Evolutionary conservation across 1,140 invertebrate genomes (phyloP).

Genomic region (Caenorhabditis inopinata): DNA sequence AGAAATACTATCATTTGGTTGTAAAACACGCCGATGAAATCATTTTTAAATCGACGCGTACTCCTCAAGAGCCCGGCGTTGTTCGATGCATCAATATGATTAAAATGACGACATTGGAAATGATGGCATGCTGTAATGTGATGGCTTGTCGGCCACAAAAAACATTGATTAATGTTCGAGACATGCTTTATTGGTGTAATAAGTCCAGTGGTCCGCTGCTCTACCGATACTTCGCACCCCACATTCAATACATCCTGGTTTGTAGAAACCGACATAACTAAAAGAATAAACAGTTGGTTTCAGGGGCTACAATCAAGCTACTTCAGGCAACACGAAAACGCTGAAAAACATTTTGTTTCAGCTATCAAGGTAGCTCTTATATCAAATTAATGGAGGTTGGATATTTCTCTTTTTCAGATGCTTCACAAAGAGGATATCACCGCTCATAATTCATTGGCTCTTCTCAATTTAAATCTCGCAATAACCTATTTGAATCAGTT

Average conservation of each 20-base stretch:
- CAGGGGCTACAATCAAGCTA: slow-evolving; percentile 36
- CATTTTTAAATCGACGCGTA: not conserved
- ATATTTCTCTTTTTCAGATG: not conserved
- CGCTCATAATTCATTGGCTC: not conserved
- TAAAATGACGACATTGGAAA: slow-evolving; percentile 14
- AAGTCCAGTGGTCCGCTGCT: not conserved
- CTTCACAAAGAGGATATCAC: not conserved
- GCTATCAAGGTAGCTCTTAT: not conserved
- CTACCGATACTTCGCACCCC: not conserved
- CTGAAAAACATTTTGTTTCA: slow-evolving; percentile 26
- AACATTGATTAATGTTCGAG: not conserved
- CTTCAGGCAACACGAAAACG: slow-evolving; percentile 1
- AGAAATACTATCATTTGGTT: slow-evolving; percentile 15
- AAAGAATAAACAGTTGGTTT: too few species aligned
- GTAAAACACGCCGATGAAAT: slow-evolving; percentile 26
- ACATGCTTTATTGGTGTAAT: not conserved
- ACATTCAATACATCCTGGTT: slow-evolving; percentile 38
- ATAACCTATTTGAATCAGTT: slow-evolving; percentile 27
- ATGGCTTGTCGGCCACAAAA: slow-evolving; percentile 28
- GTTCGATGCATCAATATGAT: slow-evolving; percentile 32
- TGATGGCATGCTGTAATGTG: slow-evolving; percentile 32
- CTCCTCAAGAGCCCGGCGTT: slow-evolving; percentile 3
- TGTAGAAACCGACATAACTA: not conserved
- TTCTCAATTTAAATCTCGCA: slow-evolving; percentile 20
- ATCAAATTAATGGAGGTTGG: too few species aligned